These are phyloP conservation scores for Taurulus bubalis DNA, from an alignment of 2,113 vertebrate genomes.

Conservation along the genomic window DNA sequence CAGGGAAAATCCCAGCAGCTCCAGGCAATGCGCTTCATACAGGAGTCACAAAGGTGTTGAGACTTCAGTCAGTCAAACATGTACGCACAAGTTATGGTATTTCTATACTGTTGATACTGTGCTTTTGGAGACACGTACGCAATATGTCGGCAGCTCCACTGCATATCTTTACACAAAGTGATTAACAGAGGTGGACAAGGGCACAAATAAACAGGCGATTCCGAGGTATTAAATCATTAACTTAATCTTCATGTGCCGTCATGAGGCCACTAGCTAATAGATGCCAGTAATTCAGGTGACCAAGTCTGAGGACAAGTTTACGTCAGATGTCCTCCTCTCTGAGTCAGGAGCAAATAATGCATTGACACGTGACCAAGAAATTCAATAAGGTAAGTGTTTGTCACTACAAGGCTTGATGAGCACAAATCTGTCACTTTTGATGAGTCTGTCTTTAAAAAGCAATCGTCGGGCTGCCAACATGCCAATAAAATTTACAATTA, in stretches of 20 bases:
- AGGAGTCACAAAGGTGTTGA: slow-evolving; percentile 44
- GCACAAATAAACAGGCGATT: slow-evolving; percentile 47
- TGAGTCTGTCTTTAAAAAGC: slow-evolving; percentile 23
- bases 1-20: slow-evolving; percentile 69
- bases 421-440: slow-evolving; percentile 45
- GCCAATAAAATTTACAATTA: slow-evolving; percentile 35
- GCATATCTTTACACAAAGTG: slow-evolving; percentile 43
- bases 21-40: slow-evolving; percentile 39
- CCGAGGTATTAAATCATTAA: slow-evolving; percentile 39
- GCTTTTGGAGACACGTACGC: slow-evolving; percentile 5
- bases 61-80: slow-evolving; percentile 39
- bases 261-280: slow-evolving; percentile 16
- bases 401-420: slow-evolving; percentile 22
- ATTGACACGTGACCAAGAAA: slow-evolving; percentile 51
- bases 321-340: slow-evolving; percentile 43
- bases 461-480: slow-evolving; percentile 18
- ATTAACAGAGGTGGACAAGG: slow-evolving; percentile 36
- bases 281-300: slow-evolving; percentile 41
- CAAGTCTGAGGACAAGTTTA: slow-evolving; percentile 46
- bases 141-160: not conserved
- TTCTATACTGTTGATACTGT: not conserved
- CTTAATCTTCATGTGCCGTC: slow-evolving; percentile 34
- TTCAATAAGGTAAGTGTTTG: slow-evolving; percentile 73
- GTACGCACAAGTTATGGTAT: slow-evolving; percentile 44
- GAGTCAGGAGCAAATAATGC: slow-evolving; percentile 56